Percentiles rank a stretch among this genome's conserved stretches.
phyloP scores from a whole-genome alignment of 1,140 invertebrate species.

The Brachionus sp. region DNA sequence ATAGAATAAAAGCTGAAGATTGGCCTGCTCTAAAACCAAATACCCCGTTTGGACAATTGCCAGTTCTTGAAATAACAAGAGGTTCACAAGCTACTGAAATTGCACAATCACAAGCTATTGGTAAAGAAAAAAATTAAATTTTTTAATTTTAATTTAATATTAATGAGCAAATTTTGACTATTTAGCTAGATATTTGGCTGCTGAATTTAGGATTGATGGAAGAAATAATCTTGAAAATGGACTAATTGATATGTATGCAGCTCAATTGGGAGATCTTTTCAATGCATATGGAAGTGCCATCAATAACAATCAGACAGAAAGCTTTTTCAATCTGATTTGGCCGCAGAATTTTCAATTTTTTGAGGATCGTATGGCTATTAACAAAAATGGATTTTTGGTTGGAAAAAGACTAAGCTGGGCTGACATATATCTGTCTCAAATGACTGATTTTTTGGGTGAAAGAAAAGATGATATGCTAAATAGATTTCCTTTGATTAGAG shows the following conservation, averaged over 20 bases:
- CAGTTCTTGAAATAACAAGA: conserved; percentile 38
- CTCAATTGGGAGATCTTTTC: conserved; percentile 22
- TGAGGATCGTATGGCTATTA: not conserved
- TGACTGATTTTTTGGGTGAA: not conserved
- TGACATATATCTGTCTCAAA: conserved; percentile 24
- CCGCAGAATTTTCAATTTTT: not conserved
- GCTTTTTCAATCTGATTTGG: not conserved
- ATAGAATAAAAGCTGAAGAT: conserved; percentile 47
- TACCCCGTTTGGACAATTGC: conserved; percentile 41
- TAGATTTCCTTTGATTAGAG: not conserved
- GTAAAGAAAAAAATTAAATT: not conserved
- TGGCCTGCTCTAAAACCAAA: conserved; percentile 47
- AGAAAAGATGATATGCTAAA: not conserved
- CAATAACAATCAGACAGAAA: not conserved
- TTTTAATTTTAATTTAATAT: not conserved
- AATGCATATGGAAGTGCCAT: not conserved
- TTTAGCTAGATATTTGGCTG: conserved; percentile 27
- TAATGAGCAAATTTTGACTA: too few relatives aligned
- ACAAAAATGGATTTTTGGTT: conserved; percentile 6
- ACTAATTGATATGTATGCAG: conserved; percentile 21
- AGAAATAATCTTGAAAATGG: conserved; percentile 8
- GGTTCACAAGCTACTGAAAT: not conserved
- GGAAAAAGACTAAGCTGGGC: not conserved
- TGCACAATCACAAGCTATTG: conserved; percentile 11
- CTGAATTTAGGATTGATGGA: not conserved